Evolutionary conservation across 2,113 vertebrate species (phyloP).

Genomic region (Gobius niger): DNA sequence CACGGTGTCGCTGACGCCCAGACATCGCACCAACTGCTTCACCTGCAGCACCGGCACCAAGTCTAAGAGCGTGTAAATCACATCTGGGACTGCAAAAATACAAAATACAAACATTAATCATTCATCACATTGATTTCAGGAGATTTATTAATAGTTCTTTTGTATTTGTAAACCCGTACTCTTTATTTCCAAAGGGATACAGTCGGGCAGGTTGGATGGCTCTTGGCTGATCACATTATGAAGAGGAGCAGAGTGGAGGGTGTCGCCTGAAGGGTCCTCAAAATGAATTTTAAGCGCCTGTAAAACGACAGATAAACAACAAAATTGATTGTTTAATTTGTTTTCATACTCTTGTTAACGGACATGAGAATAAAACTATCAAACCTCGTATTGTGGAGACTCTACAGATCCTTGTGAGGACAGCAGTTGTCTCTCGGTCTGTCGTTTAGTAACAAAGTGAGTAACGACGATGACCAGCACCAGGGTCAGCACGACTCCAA

Average conservation of each 20-base stretch:
- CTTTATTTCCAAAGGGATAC: constrained; percentile 71
- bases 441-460: constrained; percentile 30
- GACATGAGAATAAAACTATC: not conserved
- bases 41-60: constrained; percentile 67
- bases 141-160: too few species aligned
- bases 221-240: constrained; percentile 20
- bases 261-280: not conserved
- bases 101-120: not conserved
- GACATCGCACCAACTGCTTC: constrained; percentile 72
- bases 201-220: constrained; percentile 66
- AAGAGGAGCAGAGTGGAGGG: not conserved
- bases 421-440: constrained; percentile 19
- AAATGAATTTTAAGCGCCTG: constrained; percentile 16
- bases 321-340: not conserved
- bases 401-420: not conserved
- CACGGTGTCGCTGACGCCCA: constrained; percentile 71
- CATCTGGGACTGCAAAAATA: constrained; percentile 51
- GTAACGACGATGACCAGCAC: constrained; percentile 22
- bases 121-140: too few species aligned
- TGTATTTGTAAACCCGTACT: constrained; percentile 46
- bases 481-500: not conserved
- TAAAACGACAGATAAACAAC: constrained; percentile 4
- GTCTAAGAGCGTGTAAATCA: constrained; percentile 76
- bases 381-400: constrained; percentile 37
- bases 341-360: too few species aligned